Conservation (phyloP, 2,113 vertebrate species). For the Pteropus alecto region DNA sequence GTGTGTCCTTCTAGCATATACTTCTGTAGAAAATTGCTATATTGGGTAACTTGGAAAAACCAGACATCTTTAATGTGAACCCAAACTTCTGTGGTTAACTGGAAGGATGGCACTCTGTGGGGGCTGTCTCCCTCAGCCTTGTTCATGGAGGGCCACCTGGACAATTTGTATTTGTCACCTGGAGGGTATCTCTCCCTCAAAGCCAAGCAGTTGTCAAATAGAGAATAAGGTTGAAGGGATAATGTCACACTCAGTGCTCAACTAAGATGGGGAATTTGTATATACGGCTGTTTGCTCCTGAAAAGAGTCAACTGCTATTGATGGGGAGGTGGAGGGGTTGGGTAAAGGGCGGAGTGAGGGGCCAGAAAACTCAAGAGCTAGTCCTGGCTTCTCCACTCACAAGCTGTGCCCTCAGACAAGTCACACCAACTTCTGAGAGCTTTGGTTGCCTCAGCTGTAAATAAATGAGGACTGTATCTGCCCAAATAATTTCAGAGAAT, state of each 20-base stretch:
- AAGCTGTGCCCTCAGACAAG: background rate
- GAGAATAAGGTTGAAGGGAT: background rate
- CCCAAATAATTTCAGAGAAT: background rate
- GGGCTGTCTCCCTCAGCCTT: background rate
- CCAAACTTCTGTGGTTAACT: background rate
- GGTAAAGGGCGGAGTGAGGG: background rate
- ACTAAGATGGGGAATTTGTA: background rate
- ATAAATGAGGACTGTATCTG: background rate
- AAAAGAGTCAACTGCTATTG: background rate
- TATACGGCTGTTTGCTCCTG: background rate
- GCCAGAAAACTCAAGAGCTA: background rate
- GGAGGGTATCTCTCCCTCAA: background rate
- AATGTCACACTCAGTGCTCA: background rate
- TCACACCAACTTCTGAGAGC: background rate
- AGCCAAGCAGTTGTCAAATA: background rate
- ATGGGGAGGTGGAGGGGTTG: too few relatives aligned
- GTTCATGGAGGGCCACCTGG: background rate
- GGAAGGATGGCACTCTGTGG: background rate
- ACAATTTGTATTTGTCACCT: background rate
- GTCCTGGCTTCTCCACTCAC: background rate
- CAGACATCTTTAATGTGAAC: background rate
- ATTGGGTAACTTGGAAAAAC: background rate
- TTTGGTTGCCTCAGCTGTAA: background rate
- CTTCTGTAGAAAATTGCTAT: background rate
- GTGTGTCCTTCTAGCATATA: background rate